Evolutionary conservation across 2,888 invertebrate species (phyloP).

Genomic region (Pyrochroa serraticornis): DNA sequence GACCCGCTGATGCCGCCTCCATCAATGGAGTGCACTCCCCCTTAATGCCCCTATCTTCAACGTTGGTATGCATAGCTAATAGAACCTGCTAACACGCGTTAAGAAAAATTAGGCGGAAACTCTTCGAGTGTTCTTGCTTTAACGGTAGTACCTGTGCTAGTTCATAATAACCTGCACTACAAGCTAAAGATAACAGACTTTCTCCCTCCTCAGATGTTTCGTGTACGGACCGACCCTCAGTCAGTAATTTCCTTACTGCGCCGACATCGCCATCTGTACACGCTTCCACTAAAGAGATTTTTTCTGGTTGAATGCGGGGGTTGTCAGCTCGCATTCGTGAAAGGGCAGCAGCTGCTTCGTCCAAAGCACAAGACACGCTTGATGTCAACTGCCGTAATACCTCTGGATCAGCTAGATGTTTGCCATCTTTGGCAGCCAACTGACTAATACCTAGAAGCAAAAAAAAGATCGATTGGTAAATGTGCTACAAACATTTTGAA

Average conservation of each 20-base stretch:
- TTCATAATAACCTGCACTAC: conserved; percentile 97
- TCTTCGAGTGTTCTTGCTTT: background rate
- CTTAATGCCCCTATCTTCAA: conserved; percentile 96
- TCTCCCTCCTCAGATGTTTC: conserved; percentile 98
- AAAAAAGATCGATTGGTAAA: conserved; percentile 7
- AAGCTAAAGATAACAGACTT: conserved; percentile 92
- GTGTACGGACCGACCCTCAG: conserved; percentile 92
- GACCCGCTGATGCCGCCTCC: conserved; percentile 96
- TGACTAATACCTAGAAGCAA: conserved; percentile 74
- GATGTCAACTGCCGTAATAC: conserved; percentile 85
- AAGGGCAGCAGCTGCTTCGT: conserved; percentile 95
- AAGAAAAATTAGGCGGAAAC: conserved; percentile 5
- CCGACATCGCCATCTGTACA: conserved; percentile 95
- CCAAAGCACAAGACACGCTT: conserved; percentile 85
- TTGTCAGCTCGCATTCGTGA: conserved; percentile 95
- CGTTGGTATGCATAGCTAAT: conserved; percentile 95
- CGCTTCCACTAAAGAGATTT: conserved; percentile 81
- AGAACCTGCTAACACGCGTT: conserved; percentile 68
- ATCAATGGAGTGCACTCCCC: conserved; percentile 97
- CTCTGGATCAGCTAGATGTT: conserved; percentile 85
- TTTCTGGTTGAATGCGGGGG: conserved; percentile 60
- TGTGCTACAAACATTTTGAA: background rate
- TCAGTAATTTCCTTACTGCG: conserved; percentile 87
- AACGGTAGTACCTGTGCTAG: conserved; percentile 78
- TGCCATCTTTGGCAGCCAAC: conserved; percentile 79